phyloP scores from a whole-genome alignment of 2,113 vertebrate species.

The Gallinago media region DNA sequence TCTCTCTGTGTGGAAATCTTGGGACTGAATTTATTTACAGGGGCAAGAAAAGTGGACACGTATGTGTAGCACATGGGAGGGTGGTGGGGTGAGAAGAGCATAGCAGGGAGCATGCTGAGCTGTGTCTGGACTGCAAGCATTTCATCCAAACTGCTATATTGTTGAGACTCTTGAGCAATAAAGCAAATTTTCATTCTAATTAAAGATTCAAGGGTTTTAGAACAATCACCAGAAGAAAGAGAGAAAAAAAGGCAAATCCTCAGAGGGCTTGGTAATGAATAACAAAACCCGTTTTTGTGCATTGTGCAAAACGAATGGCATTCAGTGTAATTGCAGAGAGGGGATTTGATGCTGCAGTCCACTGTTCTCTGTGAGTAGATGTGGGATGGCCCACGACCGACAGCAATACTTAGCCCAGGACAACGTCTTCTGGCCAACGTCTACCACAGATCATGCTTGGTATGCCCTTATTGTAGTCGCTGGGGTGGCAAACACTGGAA shows the following conservation, averaged over 20 bases:
- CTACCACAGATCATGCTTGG: background rate
- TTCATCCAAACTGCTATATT: constrained; percentile 49
- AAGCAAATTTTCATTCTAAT: constrained; percentile 60
- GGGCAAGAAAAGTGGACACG: background rate
- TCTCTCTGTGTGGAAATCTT: background rate
- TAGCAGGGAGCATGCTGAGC: constrained; percentile 3
- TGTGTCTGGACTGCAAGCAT: background rate
- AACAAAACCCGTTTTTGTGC: constrained; percentile 19
- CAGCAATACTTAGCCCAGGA: background rate
- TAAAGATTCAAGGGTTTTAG: constrained; percentile 60
- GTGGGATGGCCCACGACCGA: background rate
- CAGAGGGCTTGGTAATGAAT: constrained; percentile 53
- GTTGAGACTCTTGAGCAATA: constrained; percentile 64
- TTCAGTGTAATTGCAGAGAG: background rate
- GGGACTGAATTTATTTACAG: background rate
- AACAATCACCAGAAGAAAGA: constrained; percentile 52
- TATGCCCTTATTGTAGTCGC: background rate
- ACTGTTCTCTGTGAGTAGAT: background rate
- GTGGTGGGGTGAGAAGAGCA: background rate
- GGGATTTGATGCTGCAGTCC: background rate
- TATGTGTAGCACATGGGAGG: background rate
- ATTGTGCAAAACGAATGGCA: constrained; percentile 23
- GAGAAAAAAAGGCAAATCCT: constrained; percentile 26
- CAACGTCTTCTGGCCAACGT: background rate
- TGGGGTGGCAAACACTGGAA: background rate